Percentiles rank a stretch among this genome's conserved stretches.
Evolutionary conservation across 2,797 vertebrate species (phyloP).

Genomic region (Staurois parvus): DNA sequence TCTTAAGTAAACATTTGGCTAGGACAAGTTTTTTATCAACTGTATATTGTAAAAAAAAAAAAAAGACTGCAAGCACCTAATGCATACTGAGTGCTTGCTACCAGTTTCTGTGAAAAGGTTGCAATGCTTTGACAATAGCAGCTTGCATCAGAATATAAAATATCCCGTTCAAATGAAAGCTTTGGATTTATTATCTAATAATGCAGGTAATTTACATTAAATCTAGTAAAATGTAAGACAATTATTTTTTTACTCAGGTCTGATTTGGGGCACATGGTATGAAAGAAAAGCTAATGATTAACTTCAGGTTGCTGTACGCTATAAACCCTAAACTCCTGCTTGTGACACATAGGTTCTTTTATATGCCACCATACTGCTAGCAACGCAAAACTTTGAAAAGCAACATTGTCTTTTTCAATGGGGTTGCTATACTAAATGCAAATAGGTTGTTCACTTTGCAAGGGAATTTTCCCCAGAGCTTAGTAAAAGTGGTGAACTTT

Average conservation of each 20-base stretch:
- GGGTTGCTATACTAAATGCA: too few species aligned
- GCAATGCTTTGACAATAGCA: slow-evolving; percentile 13
- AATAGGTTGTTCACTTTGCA: too few species aligned
- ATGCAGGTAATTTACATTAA: background rate
- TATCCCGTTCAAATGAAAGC: background rate
- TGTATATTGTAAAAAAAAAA: slow-evolving; percentile 64
- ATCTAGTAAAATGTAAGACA: background rate
- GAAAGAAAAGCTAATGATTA: too few species aligned
- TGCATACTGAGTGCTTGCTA: slow-evolving; percentile 58
- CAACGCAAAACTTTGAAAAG: too few species aligned
- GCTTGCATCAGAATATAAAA: background rate
- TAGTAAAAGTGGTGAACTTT: too few species aligned
- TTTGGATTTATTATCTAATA: background rate
- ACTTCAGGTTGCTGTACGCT: too few species aligned
- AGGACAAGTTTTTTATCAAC: slow-evolving; percentile 69
- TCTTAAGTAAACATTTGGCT: slow-evolving; percentile 69
- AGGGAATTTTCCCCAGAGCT: too few species aligned
- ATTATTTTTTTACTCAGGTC: background rate
- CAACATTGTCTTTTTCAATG: too few species aligned
- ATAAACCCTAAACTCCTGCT: too few species aligned
- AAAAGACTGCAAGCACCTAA: slow-evolving; percentile 62
- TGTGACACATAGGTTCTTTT: too few species aligned
- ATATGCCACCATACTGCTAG: too few species aligned
- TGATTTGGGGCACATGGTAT: background rate
- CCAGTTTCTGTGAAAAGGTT: slow-evolving; percentile 60